Evolutionary conservation across 2,888 invertebrate genomes (phyloP).

Genomic region (Aricia artaxerxes): DNA sequence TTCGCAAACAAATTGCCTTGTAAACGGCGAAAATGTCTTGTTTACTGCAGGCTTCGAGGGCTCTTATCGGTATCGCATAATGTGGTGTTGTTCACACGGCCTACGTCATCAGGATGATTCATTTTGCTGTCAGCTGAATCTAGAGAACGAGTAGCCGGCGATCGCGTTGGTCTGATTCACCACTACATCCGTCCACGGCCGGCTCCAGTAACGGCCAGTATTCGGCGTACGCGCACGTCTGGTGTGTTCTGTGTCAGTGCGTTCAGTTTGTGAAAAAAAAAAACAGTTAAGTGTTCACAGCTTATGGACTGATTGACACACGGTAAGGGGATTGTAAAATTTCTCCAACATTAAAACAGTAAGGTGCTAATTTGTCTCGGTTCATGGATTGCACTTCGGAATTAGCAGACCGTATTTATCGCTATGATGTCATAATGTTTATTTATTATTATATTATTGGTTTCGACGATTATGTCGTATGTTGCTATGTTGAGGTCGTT

Average conservation of each 20-base stretch:
- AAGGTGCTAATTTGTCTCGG: neutral
- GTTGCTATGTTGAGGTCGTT: conserved; percentile 24
- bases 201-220: conserved; percentile 49
- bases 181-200: conserved; percentile 61
- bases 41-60: neutral
- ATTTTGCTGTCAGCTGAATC: conserved; percentile 48
- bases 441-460: conserved; percentile 15
- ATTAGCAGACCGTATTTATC: conserved; percentile 25
- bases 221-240: conserved; percentile 65
- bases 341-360: neutral
- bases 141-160: conserved; percentile 60
- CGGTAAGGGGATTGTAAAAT: conserved; percentile 11
- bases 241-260: conserved; percentile 63
- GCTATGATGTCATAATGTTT: conserved; percentile 23
- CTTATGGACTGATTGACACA: conserved; percentile 19
- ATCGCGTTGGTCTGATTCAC: conserved; percentile 62
- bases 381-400: neutral
- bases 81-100: neutral
- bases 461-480: conserved; percentile 10
- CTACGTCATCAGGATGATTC: conserved; percentile 40
- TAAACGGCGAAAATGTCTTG: neutral
- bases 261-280: conserved; percentile 50
- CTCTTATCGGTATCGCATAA: conserved; percentile 3
- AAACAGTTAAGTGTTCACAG: neutral
- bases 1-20: neutral